phyloP scores from a whole-genome alignment of 2,797 vertebrate species.

The Hippopotamyrus pictus region DNA sequence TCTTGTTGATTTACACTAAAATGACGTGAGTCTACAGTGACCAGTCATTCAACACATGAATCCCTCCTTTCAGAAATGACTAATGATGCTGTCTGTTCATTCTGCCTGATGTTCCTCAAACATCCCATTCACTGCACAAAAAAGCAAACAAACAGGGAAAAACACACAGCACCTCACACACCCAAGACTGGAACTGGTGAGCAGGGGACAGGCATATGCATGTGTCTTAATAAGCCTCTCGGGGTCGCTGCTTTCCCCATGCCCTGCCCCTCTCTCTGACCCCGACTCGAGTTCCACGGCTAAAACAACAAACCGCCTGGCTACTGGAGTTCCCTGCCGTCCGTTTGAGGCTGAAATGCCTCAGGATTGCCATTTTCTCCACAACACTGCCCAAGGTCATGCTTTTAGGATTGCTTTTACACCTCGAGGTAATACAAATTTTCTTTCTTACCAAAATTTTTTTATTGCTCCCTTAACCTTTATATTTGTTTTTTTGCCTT shows the following conservation, averaged over 20 bases:
- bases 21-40: background rate
- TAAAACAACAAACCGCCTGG: background rate
- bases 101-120: slow-evolving; percentile 9
- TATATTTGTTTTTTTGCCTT: slow-evolving; percentile 29
- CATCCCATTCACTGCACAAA: slow-evolving; percentile 19
- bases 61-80: background rate
- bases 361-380: background rate
- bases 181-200: background rate
- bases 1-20: background rate
- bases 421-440: slow-evolving; percentile 2
- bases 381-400: background rate
- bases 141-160: slow-evolving; percentile 4
- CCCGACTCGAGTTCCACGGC: background rate
- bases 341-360: background rate
- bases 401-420: background rate
- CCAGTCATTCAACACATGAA: background rate
- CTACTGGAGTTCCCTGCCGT: background rate
- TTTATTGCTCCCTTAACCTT: background rate
- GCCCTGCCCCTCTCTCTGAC: background rate
- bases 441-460: slow-evolving; percentile 8
- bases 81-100: slow-evolving; percentile 10
- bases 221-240: background rate
- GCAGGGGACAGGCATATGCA: background rate
- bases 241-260: background rate
- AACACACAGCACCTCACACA: background rate